phyloP scores from a whole-genome alignment of 2,113 vertebrate species.

The Opisthocomus hoazin region DNA sequence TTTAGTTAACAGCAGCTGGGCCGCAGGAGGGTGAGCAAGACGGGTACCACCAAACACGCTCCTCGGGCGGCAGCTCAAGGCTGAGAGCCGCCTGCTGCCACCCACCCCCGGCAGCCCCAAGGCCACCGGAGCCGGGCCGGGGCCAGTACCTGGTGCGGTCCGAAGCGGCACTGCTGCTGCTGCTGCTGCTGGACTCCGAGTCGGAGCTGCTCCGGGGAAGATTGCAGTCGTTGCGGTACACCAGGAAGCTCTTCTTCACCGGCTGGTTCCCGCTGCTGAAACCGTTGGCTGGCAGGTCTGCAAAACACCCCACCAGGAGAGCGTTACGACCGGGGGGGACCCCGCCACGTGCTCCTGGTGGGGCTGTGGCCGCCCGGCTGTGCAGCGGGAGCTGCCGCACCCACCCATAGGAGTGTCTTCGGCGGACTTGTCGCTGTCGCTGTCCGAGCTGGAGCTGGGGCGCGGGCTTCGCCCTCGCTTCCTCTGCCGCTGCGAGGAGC shows the following conservation, averaged over 20 bases:
- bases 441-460: slow-evolving; percentile 92
- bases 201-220: slow-evolving; percentile 96
- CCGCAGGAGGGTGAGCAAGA: background rate
- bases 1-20: background rate
- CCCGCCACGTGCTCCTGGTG: rapidly evolving
- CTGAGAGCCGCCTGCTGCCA: background rate
- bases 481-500: slow-evolving; percentile 79
- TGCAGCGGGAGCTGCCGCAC: background rate
- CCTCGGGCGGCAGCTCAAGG: rapidly evolving
- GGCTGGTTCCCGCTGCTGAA: slow-evolving; percentile 92
- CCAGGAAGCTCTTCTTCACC: slow-evolving; percentile 95
- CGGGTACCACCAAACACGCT: rapidly evolving
- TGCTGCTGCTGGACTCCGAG: slow-evolving; percentile 95
- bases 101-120: rapidly evolving
- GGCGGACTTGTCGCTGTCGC: slow-evolving; percentile 87
- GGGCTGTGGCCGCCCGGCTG: rapidly evolving
- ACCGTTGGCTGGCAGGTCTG: slow-evolving; percentile 92
- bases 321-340: rapidly evolving
- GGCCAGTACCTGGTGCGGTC: slow-evolving; percentile 89
- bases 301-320: background rate
- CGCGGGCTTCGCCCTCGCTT: slow-evolving; percentile 90
- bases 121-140: background rate
- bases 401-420: slow-evolving; percentile 78
- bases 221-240: slow-evolving; percentile 92
- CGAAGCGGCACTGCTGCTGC: slow-evolving; percentile 96